Evolutionary conservation across 2,113 vertebrate species (phyloP).

Genomic region (Carassius auratus): DNA sequence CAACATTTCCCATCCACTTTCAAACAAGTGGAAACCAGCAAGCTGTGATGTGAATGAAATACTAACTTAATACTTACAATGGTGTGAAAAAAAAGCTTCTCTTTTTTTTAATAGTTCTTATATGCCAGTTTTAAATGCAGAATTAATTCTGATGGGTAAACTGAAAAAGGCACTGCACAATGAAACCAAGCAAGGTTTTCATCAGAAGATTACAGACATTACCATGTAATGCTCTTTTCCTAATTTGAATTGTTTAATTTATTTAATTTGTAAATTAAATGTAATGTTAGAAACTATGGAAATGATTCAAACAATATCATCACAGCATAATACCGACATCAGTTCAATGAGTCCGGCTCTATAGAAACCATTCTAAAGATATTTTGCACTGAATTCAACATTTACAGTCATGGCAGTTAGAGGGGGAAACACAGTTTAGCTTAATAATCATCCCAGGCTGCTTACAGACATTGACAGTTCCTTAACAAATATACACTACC

Average conservation of each 20-base stretch:
- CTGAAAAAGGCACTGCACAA: not conserved
- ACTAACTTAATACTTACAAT: not conserved
- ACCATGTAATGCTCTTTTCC: conserved; percentile 57
- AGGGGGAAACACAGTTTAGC: not conserved
- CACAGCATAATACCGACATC: not conserved
- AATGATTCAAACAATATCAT: not conserved
- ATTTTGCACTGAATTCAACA: conserved; percentile 17
- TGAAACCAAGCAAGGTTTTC: conserved; percentile 63
- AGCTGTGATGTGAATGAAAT: conserved; percentile 19
- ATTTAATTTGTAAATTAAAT: conserved; percentile 56
- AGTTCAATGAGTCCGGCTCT: not conserved
- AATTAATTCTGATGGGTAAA: no score
- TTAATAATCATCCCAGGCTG: not conserved
- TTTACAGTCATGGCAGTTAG: not conserved
- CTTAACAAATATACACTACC: not conserved
- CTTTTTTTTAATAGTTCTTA: not conserved
- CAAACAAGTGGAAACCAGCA: conserved; percentile 12
- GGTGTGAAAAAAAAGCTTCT: not conserved
- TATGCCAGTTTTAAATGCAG: not conserved
- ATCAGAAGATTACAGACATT: conserved; percentile 65
- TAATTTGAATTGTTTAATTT: conserved; percentile 73
- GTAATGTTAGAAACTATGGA: not conserved
- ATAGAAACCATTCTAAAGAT: conserved; percentile 19
- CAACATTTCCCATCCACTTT: not conserved
- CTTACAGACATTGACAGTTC: not conserved